phyloP scores from a whole-genome alignment of 1,140 invertebrate species.

The Orius insidiosus region DNA sequence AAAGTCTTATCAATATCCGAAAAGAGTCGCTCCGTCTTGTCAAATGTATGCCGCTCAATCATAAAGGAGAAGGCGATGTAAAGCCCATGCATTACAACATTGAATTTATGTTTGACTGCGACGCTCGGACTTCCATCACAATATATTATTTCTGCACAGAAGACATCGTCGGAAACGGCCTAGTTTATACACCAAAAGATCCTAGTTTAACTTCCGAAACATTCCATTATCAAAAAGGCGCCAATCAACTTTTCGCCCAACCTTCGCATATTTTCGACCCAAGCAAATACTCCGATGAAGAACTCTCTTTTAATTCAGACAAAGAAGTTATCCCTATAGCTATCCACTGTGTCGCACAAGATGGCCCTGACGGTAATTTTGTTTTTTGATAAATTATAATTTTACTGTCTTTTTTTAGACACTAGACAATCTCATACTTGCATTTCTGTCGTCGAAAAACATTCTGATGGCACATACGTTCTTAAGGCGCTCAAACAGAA shows the following conservation, averaged over 20 bases:
- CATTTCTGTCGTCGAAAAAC: constrained; percentile 82
- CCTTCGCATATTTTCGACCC: constrained; percentile 76
- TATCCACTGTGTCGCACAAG: constrained; percentile 85
- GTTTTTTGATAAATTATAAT: background rate
- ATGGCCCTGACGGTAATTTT: constrained; percentile 47
- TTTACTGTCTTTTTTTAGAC: constrained; percentile 31
- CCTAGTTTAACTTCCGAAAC: constrained; percentile 71
- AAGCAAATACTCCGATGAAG: constrained; percentile 63
- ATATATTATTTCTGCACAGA: constrained; percentile 91
- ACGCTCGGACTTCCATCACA: constrained; percentile 82
- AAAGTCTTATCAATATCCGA: constrained; percentile 88
- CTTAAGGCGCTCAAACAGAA: constrained; percentile 97
- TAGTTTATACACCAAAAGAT: constrained; percentile 66
- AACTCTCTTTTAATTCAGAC: constrained; percentile 67
- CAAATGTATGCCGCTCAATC: constrained; percentile 24
- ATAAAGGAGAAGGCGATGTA: constrained; percentile 31
- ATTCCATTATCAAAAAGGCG: constrained; percentile 82
- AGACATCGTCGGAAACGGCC: constrained; percentile 60
- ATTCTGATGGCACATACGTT: constrained; percentile 73
- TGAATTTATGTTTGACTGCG: constrained; percentile 94
- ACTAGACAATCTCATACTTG: constrained; percentile 87
- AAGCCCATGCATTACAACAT: constrained; percentile 69
- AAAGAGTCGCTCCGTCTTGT: constrained; percentile 91
- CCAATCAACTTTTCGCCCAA: constrained; percentile 84
- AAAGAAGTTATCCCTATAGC: constrained; percentile 79